phyloP scores from a whole-genome alignment of 2,888 invertebrate genomes.

The Blera fallax region DNA sequence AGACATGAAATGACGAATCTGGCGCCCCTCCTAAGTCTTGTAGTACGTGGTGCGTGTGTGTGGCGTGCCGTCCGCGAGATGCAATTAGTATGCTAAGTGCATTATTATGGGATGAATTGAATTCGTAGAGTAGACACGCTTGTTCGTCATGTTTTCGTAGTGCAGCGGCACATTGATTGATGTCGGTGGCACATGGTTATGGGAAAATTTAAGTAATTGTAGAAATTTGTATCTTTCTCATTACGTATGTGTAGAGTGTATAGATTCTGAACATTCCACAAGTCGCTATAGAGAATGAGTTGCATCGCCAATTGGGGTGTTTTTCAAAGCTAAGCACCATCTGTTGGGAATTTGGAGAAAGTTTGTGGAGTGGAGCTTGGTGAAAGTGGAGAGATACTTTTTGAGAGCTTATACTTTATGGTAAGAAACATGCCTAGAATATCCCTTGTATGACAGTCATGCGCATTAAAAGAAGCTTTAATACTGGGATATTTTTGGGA shows the following conservation, averaged over 20 bases:
- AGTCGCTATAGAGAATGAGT: neutral
- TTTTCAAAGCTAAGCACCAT: conserved; percentile 5
- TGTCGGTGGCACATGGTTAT: neutral
- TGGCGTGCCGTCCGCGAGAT: neutral
- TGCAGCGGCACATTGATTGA: neutral
- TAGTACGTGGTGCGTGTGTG: neutral
- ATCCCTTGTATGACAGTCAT: conserved; percentile 1
- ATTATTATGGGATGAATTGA: neutral
- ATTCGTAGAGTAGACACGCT: neutral
- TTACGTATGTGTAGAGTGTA: neutral
- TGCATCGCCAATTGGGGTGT: neutral
- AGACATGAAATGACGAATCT: conserved; percentile 10
- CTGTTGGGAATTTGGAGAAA: neutral
- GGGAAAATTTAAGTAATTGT: neutral
- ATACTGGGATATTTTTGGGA: conserved; percentile 40
- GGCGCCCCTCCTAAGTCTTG: neutral
- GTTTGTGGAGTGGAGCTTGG: neutral
- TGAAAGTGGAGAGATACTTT: neutral
- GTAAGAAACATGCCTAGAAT: conserved; percentile 2
- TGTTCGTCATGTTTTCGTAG: neutral
- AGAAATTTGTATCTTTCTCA: neutral
- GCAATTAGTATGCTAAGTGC: conserved; percentile 52
- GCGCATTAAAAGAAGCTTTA: conserved; percentile 40
- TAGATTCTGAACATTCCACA: neutral
- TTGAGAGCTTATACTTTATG: conserved; percentile 29